Base-by-base conservation (phyloP, 37 sponge, comb jelly and placozoan species). In the Petrosia ficiformis region DNA sequence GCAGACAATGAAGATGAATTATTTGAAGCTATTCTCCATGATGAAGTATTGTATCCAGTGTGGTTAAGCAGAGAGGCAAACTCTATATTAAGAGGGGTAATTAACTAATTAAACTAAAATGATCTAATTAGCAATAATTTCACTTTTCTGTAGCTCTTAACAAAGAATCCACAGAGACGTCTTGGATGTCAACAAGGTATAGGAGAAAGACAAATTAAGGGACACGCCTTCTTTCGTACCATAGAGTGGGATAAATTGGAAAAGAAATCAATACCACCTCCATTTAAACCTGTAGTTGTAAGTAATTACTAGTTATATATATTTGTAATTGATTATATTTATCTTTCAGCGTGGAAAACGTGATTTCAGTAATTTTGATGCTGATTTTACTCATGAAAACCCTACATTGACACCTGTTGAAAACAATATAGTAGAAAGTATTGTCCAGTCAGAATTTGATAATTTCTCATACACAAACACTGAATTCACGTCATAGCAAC, bases 1-100 rank as follows among this genome's bases (percentile, higher is more conserved):
- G 99, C 94, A 1, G 96, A 99, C 87, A 93, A 88, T 44, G 99
- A 99, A 59, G 96, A 99, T 28, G 99, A 99, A 39, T 68, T 97
- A 40, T 97, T 97, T 85, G 90, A 94, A 61, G 87, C 96, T 28
- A 99, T 99, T 57, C 68, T 95, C 24, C 75, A 95, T 37, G 96
- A 99, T 71, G 99, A 99, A 39, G 96, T 99, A 28, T 84, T 95
- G 40, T 93, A 95, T 68, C 99, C 99, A 11, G 93, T 93, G 36
- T 99, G 96, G 94, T 80, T 99, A 44, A 87, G 90, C 57, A 82
- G 89, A 72, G 99, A 99, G 63, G 96, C 96, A 26, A 90, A 91
- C 48, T 66, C 78, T 75, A 95, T 99, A 4, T 83, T 95, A 11
- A 80, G 93, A 90, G 99, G 99, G 75, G 97, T 93, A 38, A n/a